A percentile compares a stretch with the other conserved stretches of the same genome.
phyloP scores from a whole-genome alignment of 2,113 vertebrate species.

The Microcebus ravelobensis region DNA sequence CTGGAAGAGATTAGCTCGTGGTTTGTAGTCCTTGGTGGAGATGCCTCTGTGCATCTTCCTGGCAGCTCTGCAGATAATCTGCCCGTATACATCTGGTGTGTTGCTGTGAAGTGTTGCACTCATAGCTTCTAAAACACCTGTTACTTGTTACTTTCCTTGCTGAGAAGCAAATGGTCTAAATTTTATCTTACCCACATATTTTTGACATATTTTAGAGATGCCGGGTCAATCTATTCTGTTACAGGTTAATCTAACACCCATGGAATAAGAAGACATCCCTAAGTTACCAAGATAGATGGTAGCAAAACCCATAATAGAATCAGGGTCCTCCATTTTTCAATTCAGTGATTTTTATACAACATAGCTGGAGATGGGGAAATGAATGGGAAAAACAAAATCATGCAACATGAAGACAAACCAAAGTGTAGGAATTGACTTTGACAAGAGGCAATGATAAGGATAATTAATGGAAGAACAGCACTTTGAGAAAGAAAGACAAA shows the following conservation, averaged over 20 bases:
- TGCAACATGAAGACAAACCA: neutral
- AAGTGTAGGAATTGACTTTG: neutral
- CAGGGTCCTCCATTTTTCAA: neutral
- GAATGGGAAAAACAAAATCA: neutral
- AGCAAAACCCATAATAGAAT: neutral
- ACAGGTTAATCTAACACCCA: neutral
- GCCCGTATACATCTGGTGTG: slow-evolving; percentile 64
- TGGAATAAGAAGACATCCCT: neutral
- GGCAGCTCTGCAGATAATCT: slow-evolving; percentile 66
- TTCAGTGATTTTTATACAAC: neutral
- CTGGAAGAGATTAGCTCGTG: slow-evolving; percentile 39
- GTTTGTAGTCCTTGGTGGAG: slow-evolving; percentile 59
- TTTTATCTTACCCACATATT: slow-evolving; percentile 46
- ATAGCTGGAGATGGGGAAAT: neutral
- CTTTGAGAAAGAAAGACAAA: neutral
- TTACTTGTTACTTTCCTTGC: slow-evolving; percentile 62
- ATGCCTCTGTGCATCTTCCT: slow-evolving; percentile 47
- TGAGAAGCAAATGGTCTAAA: slow-evolving; percentile 57
- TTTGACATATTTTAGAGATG: neutral
- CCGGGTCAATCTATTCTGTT: neutral
- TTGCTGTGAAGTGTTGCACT: slow-evolving; percentile 62
- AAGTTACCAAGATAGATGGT: neutral
- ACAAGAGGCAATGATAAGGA: neutral
- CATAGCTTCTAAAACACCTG: slow-evolving; percentile 67
- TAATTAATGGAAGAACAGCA: neutral